Percentiles rank a stretch among this genome's conserved stretches.
Evolutionary conservation across 2,113 vertebrate genomes (phyloP).

Genomic region (Eulemur macaco): DNA sequence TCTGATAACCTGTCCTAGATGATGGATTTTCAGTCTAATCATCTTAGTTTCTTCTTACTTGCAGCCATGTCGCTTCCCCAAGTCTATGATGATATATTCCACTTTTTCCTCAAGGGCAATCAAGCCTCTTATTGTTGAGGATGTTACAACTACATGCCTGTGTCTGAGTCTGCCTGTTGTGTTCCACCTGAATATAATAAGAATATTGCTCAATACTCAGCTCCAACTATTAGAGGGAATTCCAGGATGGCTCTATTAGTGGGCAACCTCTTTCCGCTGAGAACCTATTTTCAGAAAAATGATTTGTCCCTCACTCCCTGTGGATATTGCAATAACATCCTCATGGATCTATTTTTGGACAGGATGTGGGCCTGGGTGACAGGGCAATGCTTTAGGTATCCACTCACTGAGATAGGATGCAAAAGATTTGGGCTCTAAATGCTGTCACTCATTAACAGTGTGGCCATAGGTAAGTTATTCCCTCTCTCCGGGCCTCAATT

Average conservation of each 20-base stretch:
- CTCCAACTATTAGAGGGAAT: not conserved
- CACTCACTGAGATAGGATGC: not conserved
- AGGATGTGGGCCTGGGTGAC: not conserved
- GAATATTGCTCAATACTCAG: not conserved
- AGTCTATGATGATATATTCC: not conserved
- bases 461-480: not conserved
- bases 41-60: not conserved
- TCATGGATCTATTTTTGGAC: not conserved
- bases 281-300: not conserved
- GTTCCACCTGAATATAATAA: not conserved
- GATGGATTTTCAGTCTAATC: not conserved
- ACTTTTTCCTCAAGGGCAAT: not conserved
- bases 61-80: not conserved
- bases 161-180: not conserved
- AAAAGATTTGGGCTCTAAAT: not conserved
- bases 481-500: not conserved
- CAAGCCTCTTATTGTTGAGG: not conserved
- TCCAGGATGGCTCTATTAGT: not conserved
- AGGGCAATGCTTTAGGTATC: not conserved
- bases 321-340: rapidly evolving
- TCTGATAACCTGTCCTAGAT: not conserved
- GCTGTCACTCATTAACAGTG: not conserved
- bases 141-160: not conserved
- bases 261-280: not conserved
- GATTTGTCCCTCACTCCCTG: not conserved